Percentiles rank a stretch among this genome's conserved stretches.
phyloP scores from a whole-genome alignment of 2,888 invertebrate species.

The Cryptocephalus primarius region DNA sequence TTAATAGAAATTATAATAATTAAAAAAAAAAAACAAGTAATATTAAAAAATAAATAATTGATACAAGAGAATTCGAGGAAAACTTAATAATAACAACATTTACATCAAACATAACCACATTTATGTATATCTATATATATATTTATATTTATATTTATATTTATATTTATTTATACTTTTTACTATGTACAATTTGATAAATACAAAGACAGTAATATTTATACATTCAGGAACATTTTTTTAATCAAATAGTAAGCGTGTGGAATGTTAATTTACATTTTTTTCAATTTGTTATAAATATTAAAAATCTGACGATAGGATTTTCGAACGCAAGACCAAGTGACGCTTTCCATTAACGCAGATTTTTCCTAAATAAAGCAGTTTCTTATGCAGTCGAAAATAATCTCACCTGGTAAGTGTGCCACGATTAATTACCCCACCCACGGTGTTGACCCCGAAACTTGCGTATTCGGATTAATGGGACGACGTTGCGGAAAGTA shows the following conservation, averaged over 20 bases:
- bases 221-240: slow-evolving; percentile 33
- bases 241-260: slow-evolving; percentile 27
- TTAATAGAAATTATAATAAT: not conserved
- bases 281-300: not conserved
- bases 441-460: too few relatives aligned
- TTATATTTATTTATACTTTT: slow-evolving; percentile 11
- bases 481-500: too few relatives aligned
- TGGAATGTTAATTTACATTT: slow-evolving; percentile 25
- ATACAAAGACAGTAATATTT: slow-evolving; percentile 21
- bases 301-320: too few relatives aligned
- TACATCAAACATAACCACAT: slow-evolving; percentile 21
- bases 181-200: slow-evolving; percentile 20
- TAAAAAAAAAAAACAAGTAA: slow-evolving; percentile 1
- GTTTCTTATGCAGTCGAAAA: too few relatives aligned
- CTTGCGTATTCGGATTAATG: too few relatives aligned
- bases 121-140: slow-evolving; percentile 1
- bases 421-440: too few relatives aligned
- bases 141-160: slow-evolving; percentile 21
- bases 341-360: too few relatives aligned
- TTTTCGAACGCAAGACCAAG: too few relatives aligned
- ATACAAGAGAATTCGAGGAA: not conserved
- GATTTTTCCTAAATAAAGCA: too few relatives aligned
- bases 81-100: slow-evolving; percentile 12
- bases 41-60: slow-evolving; percentile 1
- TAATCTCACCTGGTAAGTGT: too few relatives aligned